phyloP scores from a whole-genome alignment of 2,888 invertebrate genomes.

The Parnassius smintheus region DNA sequence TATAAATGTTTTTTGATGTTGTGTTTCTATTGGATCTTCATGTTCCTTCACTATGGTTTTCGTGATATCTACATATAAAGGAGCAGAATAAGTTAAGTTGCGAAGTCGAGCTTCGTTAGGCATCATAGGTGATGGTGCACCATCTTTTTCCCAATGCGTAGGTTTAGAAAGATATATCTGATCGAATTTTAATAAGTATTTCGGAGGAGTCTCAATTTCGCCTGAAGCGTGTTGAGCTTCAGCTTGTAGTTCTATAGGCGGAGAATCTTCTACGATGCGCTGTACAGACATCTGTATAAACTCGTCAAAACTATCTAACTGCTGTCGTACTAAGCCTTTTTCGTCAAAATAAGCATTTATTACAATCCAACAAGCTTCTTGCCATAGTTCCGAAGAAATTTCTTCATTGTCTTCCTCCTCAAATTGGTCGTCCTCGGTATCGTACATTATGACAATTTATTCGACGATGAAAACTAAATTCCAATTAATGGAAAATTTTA shows the following conservation, averaged over 20 bases:
- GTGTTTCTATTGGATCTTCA: constrained; percentile 92
- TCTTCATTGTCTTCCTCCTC: constrained; percentile 96
- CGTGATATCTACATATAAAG: constrained; percentile 98
- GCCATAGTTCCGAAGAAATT: constrained; percentile 99
- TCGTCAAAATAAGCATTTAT: constrained; percentile 99
- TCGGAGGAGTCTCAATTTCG: constrained; percentile 94
- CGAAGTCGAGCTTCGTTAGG: constrained; percentile 99
- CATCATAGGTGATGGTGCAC: constrained; percentile 99
- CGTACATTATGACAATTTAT: constrained; percentile 56
- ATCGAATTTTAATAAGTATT: constrained; percentile 97
- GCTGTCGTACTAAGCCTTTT: constrained; percentile 99
- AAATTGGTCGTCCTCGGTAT: constrained; percentile 81
- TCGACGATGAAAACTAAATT: not conserved
- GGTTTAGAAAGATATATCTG: constrained; percentile 99
- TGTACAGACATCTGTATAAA: constrained; percentile 99
- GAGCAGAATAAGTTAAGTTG: constrained; percentile 98
- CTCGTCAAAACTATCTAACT: constrained; percentile 99
- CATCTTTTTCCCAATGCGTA: constrained; percentile 99
- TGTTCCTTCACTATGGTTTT: constrained; percentile 97
- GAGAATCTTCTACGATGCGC: constrained; percentile 99
- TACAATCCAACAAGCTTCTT: constrained; percentile 99
- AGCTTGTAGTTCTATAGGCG: constrained; percentile 97
- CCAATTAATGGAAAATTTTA: too few species aligned
- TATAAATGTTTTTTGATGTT: constrained; percentile 88
- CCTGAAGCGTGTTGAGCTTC: constrained; percentile 98